phyloP scores from a whole-genome alignment of 2,113 vertebrate genomes.

The Rhynchomys soricoides region DNA sequence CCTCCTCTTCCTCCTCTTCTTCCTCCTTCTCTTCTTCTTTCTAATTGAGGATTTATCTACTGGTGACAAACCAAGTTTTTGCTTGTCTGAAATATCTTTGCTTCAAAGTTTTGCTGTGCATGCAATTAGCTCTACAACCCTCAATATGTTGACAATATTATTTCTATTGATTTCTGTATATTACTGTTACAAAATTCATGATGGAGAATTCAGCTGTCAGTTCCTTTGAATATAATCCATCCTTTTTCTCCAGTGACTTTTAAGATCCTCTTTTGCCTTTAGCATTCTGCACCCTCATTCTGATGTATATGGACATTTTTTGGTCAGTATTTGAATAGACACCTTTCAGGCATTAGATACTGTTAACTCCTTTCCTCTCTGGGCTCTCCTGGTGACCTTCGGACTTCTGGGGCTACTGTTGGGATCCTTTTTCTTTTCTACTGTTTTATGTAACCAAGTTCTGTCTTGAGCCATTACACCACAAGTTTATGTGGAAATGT shows the following conservation, averaged over 20 bases:
- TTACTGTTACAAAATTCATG: neutral
- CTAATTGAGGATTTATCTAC: neutral
- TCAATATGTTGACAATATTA: neutral
- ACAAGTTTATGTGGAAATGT: neutral
- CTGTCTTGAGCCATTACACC: neutral
- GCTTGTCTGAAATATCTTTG: slow-evolving; percentile 19
- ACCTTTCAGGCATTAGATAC: neutral
- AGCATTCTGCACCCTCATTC: neutral
- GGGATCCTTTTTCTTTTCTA: neutral
- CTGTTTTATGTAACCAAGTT: neutral
- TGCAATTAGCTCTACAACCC: neutral
- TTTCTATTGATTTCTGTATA: too few relatives aligned
- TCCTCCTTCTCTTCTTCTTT: neutral
- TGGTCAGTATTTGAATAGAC: neutral
- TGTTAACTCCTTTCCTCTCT: neutral
- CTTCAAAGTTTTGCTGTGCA: neutral
- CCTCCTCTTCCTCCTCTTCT: neutral
- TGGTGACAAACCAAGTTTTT: slow-evolving; percentile 25
- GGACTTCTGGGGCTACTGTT: neutral
- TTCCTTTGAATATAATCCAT: neutral
- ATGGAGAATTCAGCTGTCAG: neutral
- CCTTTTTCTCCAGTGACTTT: neutral
- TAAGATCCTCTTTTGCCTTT: neutral
- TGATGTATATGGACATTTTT: neutral
- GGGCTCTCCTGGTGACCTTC: neutral